These are phyloP conservation scores for Hybognathus amarus DNA, from an alignment of 2,797 vertebrate genomes.

Conservation along the genomic window DNA sequence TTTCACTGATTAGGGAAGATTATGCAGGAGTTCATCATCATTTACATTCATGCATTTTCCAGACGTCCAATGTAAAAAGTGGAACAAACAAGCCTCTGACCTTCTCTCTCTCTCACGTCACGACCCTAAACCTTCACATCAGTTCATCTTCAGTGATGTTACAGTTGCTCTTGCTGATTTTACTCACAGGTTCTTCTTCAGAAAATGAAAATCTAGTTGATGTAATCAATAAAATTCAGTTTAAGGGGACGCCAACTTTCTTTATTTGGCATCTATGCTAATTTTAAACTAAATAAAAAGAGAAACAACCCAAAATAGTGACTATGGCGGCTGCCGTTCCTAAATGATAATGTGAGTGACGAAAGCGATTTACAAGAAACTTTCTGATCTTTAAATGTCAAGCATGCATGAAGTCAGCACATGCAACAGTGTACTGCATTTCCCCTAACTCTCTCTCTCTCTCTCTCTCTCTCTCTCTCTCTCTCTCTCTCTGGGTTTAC, in stretches of 20 bases:
- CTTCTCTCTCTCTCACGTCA: background rate
- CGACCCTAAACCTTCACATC: background rate
- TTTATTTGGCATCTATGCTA: background rate
- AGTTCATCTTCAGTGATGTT: background rate
- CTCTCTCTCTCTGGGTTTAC: background rate
- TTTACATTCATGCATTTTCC: background rate
- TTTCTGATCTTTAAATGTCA: constrained; percentile 53
- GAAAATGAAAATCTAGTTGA: background rate
- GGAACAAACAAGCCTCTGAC: background rate
- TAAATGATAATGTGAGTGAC: constrained; percentile 10
- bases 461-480: constrained; percentile 5
- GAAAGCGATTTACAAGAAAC: constrained; percentile 38
- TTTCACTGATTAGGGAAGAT: background rate
- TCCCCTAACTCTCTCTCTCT: constrained; percentile 19
- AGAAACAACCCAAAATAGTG: background rate
- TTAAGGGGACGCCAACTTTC: background rate
- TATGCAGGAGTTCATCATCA: background rate
- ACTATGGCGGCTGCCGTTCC: constrained; percentile 4
- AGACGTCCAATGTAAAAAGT: background rate
- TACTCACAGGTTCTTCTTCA: background rate
- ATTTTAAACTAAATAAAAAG: background rate
- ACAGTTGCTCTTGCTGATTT: background rate
- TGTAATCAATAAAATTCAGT: background rate
- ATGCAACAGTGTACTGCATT: background rate
- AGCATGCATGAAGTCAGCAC: background rate